Base-by-base conservation (phyloP, 2,888 invertebrate genomes). In the Macaria notata region DNA sequence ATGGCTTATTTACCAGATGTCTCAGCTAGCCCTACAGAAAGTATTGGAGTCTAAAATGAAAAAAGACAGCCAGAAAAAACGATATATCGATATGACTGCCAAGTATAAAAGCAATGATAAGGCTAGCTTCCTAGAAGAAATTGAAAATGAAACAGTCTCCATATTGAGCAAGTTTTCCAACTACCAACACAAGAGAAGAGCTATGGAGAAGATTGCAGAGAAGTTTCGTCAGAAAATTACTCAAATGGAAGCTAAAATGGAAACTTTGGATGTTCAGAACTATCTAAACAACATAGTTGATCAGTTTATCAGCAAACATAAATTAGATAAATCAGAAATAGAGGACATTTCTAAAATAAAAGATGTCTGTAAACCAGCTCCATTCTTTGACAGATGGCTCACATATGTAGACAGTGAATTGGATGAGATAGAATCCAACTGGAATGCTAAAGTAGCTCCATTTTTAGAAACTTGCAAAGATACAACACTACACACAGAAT, bases 1-100 rank as follows among this genome's bases (percentile, higher is more conserved):
- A 0, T 70, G 83, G 61, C 66, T 92, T 3, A 72, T 90, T 44
- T 87, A 82, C 53, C 86, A 92, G 84, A 69, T 92, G 50, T 85
- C 92, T 0, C 83, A 85, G 60, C 69, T 92, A 3, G 90, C 90
- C 30, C 71, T 88, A 4, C 81, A 86, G 55, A 72, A 66, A 55
- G 54, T 78, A 8, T 67, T 89, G 3, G 29, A 64, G 3, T 41
- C 65, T 1, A 83, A 75, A 70, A 79, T 85, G 76, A 64, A 67
- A 0, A 85, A 73, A 31, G 78, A 81, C 0, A 66, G 60, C 4
- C 83, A 86, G 53, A 84, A 73, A 59, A 72, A 68, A 4, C 54
- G 79, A 0, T 86, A 80, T 59, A 68, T 68, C n/a, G 68, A 75
- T n/a, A 77, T 83, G 65, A 80, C 82, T 9, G 73, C 81, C 1